Evolutionary conservation across 1,140 invertebrate species (phyloP), one percentile per base, ranked within the genome.

Genomic region (Drosophila willistoni): DNA sequence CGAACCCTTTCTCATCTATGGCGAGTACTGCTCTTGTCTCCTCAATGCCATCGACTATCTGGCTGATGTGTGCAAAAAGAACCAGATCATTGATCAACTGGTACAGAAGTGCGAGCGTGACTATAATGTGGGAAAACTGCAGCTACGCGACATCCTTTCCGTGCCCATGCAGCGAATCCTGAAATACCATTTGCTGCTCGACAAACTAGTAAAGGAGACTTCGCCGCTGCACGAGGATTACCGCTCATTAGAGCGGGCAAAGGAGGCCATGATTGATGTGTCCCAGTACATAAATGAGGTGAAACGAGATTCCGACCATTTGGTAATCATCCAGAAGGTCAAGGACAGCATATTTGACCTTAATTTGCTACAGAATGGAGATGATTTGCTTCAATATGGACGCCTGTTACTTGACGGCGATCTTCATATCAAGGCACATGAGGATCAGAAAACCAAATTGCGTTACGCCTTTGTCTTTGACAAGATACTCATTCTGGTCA

Each of bases 201-300:
- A 98, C 91, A 99, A 99, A 93, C 93, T 99, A 22, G 95, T 99
- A 6, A 97, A 97, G 90, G 96, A 98, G 92, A 99, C 98, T 3
- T 95, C 96, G 72, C 94, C 94, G 14, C 96, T 97, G 78, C 95
- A 96, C 76, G 97, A 98, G 66, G 98, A 99, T 81, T 96, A 96
- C 86, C 94, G 95, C 12, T 95, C 95, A 13, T 92, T 99, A 62
- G 95, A 96, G 78, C 94, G 96, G 86, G 98, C 98, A n/a, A 95
- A 97, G 80, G 98, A 99, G 92, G 96, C 96, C 29, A 99, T 99
- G 98, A 95, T 98, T 68, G 98, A 99, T 93, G 95, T 99, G 33
- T 98, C 98, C 12, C 95, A 98, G 82, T 99, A 98, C 93, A 98
- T 99, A 70, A 99, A 99, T 92, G 98, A 99, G 94, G 97, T 99